phyloP scores from a whole-genome alignment of 2,113 vertebrate species.

The Carettochelys insculpta region DNA sequence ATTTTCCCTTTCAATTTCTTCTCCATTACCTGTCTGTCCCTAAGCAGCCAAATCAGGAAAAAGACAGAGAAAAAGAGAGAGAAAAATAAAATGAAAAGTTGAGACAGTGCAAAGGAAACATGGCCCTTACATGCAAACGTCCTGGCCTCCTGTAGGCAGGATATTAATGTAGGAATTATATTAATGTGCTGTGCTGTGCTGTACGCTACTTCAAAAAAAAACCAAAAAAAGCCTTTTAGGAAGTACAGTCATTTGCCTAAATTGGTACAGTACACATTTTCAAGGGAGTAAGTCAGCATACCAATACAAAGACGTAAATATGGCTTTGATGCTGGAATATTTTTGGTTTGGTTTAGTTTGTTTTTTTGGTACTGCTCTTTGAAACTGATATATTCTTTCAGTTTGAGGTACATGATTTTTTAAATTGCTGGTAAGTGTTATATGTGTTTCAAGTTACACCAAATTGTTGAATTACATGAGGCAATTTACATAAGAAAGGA shows the following conservation, averaged over 20 bases:
- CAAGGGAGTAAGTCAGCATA: background rate
- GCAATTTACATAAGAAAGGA: background rate
- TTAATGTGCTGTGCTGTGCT: background rate
- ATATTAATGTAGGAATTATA: background rate
- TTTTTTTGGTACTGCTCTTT: background rate
- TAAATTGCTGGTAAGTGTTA: background rate
- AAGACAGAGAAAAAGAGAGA: slow-evolving; percentile 75
- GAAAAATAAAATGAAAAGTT: slow-evolving; percentile 52
- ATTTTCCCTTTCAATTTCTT: slow-evolving; percentile 95
- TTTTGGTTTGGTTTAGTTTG: background rate
- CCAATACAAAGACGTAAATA: background rate
- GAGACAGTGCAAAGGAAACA: slow-evolving; percentile 59
- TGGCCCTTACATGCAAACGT: slow-evolving; percentile 24
- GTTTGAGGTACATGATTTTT: background rate
- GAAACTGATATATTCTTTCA: background rate
- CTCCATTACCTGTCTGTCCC: slow-evolving; percentile 97
- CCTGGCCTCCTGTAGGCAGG: background rate
- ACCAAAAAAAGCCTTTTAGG: background rate
- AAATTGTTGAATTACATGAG: background rate
- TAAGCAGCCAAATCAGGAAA: slow-evolving; percentile 83
- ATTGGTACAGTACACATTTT: background rate
- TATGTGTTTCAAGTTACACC: background rate
- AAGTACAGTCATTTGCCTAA: background rate
- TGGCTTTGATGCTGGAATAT: background rate
- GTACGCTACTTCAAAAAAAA: accelerated